Base-by-base conservation (phyloP, 1,140 invertebrate species). In the Teleogryllus occipitalis region DNA sequence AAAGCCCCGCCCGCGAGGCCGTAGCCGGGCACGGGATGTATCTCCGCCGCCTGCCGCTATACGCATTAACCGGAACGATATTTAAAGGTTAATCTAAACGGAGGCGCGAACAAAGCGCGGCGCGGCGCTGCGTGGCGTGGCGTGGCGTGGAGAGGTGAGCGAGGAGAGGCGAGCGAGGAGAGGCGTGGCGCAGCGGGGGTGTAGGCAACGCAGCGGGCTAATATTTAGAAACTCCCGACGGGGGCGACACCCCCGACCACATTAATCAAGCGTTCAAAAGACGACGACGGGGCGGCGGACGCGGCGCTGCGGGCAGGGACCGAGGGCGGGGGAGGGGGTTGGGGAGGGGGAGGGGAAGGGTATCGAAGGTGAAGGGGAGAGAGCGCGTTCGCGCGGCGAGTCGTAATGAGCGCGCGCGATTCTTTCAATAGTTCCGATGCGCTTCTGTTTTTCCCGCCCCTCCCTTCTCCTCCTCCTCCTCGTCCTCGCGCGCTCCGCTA, bases 381-480 rank as follows among this genome's bases (percentile, higher is more conserved):
- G 27, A 39, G 27, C 27, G 27, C 27, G 27, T 39, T 39, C 27
- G 27, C 54, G 54, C 54, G 10, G 10, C 54, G 54, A 14, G 10
- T 65, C 54, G 54, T 65, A 65, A 65, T 65, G 54, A 65, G 54
- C 54, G 54, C 10, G 54, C 18, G 54, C 54, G 54, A 65, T 14
- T 65, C 54, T 65, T 65, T 65, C 54, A 65, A 65, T 65, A 65
- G 54, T 65, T 65, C 54, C 54, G 54, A 65, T 65, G 54, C 54
- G 54, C 54, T 65, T 65, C 54, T 65, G 54, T 18, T 65, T 65
- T 65, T 65, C 54, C 54, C 54, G 54, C 54, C 3, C 10, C 54
- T 7, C 54, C 18, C 0, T 18, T 10, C 18, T 10, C 54, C 54
- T 65, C 18, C 54, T 18, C 54, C 18, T 65, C 54, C 54, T 14